These are phyloP conservation scores for Lagorchestes hirsutus DNA, from an alignment of 2,797 vertebrate species.

Conservation along the genomic window DNA sequence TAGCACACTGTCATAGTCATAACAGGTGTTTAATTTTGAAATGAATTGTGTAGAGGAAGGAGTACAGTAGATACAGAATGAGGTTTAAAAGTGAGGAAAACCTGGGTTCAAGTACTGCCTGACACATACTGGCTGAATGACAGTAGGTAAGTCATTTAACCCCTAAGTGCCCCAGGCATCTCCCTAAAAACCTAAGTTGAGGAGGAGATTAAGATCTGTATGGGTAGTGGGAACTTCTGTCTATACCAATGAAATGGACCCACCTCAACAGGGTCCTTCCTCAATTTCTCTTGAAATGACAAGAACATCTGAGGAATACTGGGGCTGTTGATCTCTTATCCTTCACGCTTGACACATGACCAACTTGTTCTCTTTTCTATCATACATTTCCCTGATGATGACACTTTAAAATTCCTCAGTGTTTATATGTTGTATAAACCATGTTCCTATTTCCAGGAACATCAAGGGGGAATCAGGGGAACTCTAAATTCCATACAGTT, in stretches of 20 bases:
- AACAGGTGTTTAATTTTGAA: not conserved
- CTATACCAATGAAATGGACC: not conserved
- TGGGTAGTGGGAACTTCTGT: not conserved
- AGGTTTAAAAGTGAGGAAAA: not conserved
- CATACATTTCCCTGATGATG: not conserved
- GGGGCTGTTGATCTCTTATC: not conserved
- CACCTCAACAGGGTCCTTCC: not conserved
- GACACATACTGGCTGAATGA: not conserved
- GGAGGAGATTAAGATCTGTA: not conserved
- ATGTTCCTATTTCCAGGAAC: not conserved
- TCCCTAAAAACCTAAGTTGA: not conserved
- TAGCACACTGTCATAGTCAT: too few relatives aligned
- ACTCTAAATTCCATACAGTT: not conserved
- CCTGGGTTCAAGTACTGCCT: not conserved
- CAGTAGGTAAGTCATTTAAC: not conserved
- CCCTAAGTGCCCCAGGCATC: not conserved
- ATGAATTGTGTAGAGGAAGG: not conserved
- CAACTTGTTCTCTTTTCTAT: not conserved
- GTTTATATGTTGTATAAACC: not conserved
- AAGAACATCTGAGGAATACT: not conserved
- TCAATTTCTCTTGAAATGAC: not conserved
- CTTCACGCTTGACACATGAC: not conserved
- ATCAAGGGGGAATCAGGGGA: not conserved
- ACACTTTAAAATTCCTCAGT: not conserved
- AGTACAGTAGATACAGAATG: not conserved